A percentile compares a stretch with the other conserved stretches of the same genome.
These are phyloP conservation scores for Gadopsis bispinosus DNA, from an alignment of 2,797 vertebrate genomes.

Conservation along the genomic window DNA sequence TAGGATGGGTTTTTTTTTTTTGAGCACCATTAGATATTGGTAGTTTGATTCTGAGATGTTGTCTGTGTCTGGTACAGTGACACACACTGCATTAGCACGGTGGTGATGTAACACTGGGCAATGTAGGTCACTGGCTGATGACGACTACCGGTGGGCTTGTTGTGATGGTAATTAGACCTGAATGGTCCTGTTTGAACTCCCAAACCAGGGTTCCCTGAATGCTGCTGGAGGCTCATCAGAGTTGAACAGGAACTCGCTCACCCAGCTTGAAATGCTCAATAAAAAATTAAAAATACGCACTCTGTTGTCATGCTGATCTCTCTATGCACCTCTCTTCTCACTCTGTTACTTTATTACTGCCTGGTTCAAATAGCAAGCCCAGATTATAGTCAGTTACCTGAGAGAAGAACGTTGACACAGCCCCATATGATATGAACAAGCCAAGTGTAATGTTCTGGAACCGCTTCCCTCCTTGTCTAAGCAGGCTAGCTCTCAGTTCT, in stretches of 20 bases:
- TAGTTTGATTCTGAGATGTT: slow-evolving; percentile 67
- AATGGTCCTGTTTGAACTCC: slow-evolving; percentile 79
- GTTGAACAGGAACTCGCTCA: slow-evolving; percentile 67
- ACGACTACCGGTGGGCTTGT: slow-evolving; percentile 66
- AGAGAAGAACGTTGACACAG: slow-evolving; percentile 74
- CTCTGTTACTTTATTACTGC: slow-evolving; percentile 17
- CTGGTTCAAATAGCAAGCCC: slow-evolving; percentile 56
- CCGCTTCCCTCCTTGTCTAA: slow-evolving; percentile 56
- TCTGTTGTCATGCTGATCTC: slow-evolving; percentile 16
- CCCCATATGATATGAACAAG: slow-evolving; percentile 47
- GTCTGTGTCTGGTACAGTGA: slow-evolving; percentile 66
- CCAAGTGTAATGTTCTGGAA: slow-evolving; percentile 36
- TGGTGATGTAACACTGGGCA: slow-evolving; percentile 76
- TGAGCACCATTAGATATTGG: slow-evolving; percentile 78
- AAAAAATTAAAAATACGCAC: slow-evolving; percentile 59
- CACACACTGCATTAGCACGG: slow-evolving; percentile 75
- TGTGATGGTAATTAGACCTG: slow-evolving; percentile 79
- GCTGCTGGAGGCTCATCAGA: slow-evolving; percentile 65
- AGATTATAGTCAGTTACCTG: slow-evolving; percentile 80
- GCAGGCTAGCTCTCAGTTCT: slow-evolving; percentile 47
- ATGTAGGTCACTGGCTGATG: slow-evolving; percentile 79
- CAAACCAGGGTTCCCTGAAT: slow-evolving; percentile 79
- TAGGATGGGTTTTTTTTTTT: slow-evolving; percentile 33
- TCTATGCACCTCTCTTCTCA: slow-evolving; percentile 30
- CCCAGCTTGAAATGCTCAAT: slow-evolving; percentile 61